phyloP scores from a whole-genome alignment of 1,140 invertebrate genomes.

The Zaprionus capensis region DNA sequence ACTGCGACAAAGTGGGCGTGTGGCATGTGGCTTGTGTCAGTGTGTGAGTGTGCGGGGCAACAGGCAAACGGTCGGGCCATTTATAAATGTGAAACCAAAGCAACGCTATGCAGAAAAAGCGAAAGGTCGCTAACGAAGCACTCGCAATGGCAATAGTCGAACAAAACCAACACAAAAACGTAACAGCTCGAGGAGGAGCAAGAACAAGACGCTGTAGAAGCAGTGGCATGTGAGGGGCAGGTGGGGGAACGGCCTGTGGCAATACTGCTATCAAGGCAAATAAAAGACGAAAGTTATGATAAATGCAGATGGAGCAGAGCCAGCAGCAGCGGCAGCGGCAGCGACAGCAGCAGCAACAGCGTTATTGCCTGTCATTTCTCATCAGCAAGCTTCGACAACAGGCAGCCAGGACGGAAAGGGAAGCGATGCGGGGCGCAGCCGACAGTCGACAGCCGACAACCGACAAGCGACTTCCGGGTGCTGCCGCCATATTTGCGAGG shows the following conservation, averaged over 20 bases:
- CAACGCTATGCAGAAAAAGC: conserved; percentile 37
- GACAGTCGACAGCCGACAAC: conserved; percentile 21
- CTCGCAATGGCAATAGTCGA: conserved; percentile 42
- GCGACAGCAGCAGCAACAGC: conserved; percentile 35
- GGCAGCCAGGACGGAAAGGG: background rate
- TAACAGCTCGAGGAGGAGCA: conserved; percentile 8
- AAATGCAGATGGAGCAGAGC: conserved; percentile 81
- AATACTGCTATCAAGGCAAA: conserved; percentile 68
- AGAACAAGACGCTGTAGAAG: conserved; percentile 4
- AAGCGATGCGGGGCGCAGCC: background rate
- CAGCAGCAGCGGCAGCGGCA: conserved; percentile 20
- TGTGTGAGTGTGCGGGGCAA: background rate
- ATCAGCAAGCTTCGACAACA: conserved; percentile 59
- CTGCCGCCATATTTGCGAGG: conserved; percentile 59
- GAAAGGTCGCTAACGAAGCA: conserved; percentile 53
- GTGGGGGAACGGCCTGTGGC: conserved; percentile 23
- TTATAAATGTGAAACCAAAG: conserved; percentile 55
- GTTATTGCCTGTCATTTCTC: conserved; percentile 82
- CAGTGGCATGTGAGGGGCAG: conserved; percentile 3
- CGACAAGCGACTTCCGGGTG: conserved; percentile 76
- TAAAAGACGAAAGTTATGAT: conserved; percentile 79
- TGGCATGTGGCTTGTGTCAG: background rate
- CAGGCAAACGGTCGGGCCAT: conserved; percentile 9
- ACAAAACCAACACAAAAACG: conserved; percentile 13
- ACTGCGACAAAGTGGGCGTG: background rate